These are phyloP conservation scores for Polydrusus pterygomalis DNA, from an alignment of 2,888 invertebrate species.

Conservation along the genomic window DNA sequence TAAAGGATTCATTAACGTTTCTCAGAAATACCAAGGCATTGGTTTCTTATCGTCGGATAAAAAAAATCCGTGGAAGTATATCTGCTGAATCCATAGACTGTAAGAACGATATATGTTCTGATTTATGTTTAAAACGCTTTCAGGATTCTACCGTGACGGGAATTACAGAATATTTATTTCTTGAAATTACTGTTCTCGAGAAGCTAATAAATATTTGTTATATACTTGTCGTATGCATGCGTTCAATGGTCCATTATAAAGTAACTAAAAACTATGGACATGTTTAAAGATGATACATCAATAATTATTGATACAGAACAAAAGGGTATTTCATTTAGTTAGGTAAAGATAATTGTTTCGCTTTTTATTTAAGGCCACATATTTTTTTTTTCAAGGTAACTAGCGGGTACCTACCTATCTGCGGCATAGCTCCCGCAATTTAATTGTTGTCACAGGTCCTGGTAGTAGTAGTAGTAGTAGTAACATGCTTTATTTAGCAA, in stretches of 20 bases:
- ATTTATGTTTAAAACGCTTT: conserved; percentile 51
- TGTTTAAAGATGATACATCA: too few species aligned
- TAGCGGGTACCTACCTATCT: too few species aligned
- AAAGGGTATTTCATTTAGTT: too few species aligned
- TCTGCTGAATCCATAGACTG: conserved; percentile 44
- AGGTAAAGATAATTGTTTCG: too few species aligned
- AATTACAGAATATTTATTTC: conserved; percentile 49
- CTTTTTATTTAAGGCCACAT: too few species aligned
- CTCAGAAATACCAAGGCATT: conserved; percentile 45
- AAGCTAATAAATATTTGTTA: conserved; percentile 48
- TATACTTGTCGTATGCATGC: conserved; percentile 43
- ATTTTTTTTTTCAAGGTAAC: too few species aligned
- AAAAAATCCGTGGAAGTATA: conserved; percentile 41
- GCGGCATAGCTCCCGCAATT: too few species aligned
- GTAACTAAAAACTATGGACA: neutral
- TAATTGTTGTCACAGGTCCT: too few species aligned
- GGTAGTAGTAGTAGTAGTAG: too few species aligned
- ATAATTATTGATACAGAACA: too few species aligned
- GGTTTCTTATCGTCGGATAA: conserved; percentile 42
- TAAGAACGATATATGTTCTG: conserved; percentile 44
- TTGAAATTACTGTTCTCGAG: conserved; percentile 45
- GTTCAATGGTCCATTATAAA: conserved; percentile 43
- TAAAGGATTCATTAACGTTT: conserved; percentile 57
- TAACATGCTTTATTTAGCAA: too few species aligned
- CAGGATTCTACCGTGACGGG: conserved; percentile 49